Evolutionary conservation across 2,888 invertebrate genomes (phyloP).

Genomic region (Drosophila colorata): DNA sequence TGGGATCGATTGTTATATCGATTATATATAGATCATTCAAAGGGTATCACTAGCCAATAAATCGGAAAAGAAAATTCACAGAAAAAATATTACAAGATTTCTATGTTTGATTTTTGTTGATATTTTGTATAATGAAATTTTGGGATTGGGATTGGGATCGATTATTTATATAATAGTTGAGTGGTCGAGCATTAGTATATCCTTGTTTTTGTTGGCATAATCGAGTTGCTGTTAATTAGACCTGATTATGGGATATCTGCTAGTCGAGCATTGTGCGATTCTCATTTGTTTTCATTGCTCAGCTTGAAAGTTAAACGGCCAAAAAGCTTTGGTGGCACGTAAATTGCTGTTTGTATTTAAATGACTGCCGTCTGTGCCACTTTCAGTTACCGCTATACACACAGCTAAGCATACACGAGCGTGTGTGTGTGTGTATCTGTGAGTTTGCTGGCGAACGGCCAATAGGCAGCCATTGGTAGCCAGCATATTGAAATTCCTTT

Average conservation of each 20-base stretch:
- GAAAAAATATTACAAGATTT: background rate
- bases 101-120: background rate
- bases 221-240: background rate
- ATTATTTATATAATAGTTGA: too few species aligned
- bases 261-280: background rate
- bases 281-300: conserved; percentile 14
- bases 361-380: conserved; percentile 19
- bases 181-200: too few species aligned
- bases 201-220: background rate
- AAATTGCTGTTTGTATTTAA: conserved; percentile 43
- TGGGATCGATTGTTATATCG: too few species aligned
- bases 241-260: conserved; percentile 6
- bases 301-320: conserved; percentile 29
- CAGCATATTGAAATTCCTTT: conserved; percentile 22
- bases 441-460: conserved; percentile 13
- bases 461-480: conserved; percentile 7
- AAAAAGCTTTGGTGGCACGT: conserved; percentile 34
- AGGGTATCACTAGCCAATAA: too few species aligned
- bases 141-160: too few species aligned
- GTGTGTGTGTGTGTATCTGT: conserved; percentile 3
- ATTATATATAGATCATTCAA: too few species aligned
- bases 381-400: background rate
- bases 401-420: background rate
- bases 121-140: too few species aligned
- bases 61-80: too few species aligned